phyloP scores from a whole-genome alignment of 2,113 vertebrate species.

The Limnothrissa miodon region DNA sequence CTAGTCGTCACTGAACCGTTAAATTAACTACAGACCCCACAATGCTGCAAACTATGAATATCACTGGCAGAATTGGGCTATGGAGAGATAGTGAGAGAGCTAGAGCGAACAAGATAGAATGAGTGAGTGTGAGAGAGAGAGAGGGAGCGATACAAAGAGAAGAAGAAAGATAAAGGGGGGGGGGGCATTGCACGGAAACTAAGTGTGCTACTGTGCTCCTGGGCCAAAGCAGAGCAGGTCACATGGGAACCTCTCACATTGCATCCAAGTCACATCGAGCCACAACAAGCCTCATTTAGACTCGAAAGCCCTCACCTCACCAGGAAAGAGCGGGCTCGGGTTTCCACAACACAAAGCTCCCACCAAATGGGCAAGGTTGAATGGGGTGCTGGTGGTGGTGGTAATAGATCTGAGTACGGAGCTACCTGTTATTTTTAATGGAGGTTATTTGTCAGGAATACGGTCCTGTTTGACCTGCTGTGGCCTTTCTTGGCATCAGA shows the following conservation, averaged over 20 bases:
- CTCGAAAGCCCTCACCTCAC: constrained; percentile 19
- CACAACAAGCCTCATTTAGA: constrained; percentile 26
- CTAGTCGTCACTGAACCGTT: constrained; percentile 21
- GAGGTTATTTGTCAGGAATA: neutral
- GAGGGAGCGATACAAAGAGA: neutral
- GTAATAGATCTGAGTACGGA: neutral
- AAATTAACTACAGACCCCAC: constrained; percentile 39
- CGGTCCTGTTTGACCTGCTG: neutral
- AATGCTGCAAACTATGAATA: constrained; percentile 40
- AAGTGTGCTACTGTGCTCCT: neutral
- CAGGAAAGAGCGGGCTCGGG: neutral
- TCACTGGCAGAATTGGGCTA: constrained; percentile 22
- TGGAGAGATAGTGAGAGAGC: neutral
- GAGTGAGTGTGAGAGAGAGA: neutral
- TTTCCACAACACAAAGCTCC: constrained; percentile 8
- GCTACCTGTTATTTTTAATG: constrained; percentile 9
- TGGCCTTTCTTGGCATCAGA: neutral
- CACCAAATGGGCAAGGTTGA: neutral
- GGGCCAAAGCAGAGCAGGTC: neutral
- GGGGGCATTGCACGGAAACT: neutral
- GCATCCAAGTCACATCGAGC: constrained; percentile 28
- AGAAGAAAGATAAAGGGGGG: no score
- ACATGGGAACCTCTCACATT: constrained; percentile 22
- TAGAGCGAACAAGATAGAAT: neutral
- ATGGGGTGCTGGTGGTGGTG: neutral